These are phyloP conservation scores for Bombus confusus DNA, from an alignment of 1,140 invertebrate species.

Conservation along the genomic window DNA sequence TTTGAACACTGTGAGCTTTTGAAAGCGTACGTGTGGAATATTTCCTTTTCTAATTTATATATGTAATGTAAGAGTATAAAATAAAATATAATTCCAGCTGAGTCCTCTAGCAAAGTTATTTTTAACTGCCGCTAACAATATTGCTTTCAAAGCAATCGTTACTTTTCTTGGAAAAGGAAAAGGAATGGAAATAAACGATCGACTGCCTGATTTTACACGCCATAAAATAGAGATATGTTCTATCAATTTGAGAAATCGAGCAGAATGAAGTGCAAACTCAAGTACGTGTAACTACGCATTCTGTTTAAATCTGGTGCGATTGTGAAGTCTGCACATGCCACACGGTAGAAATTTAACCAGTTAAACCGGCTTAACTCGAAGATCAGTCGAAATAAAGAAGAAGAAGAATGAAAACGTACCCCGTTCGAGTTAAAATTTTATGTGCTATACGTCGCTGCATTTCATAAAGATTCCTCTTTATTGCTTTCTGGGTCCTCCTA, in stretches of 20 bases:
- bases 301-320: not conserved
- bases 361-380: not conserved
- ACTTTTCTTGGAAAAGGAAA: no score
- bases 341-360: not conserved
- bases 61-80: no score
- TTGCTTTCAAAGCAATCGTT: not conserved
- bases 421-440: not conserved
- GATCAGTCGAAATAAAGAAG: not conserved
- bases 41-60: no score
- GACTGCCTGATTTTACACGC: not conserved
- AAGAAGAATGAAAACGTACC: not conserved
- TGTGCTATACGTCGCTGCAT: not conserved
- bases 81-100: not conserved
- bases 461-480: not conserved
- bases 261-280: not conserved
- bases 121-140: not conserved
- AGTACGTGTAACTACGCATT: not conserved
- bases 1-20: no score
- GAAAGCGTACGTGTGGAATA: no score
- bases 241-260: not conserved
- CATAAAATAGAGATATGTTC: not conserved
- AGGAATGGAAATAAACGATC: not conserved
- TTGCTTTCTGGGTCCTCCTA: not conserved
- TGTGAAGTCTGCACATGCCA: not conserved
- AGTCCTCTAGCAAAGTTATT: not conserved